These are phyloP conservation scores for Bombus waltoni DNA, from an alignment of 1,140 invertebrate species.

Conservation along the genomic window DNA sequence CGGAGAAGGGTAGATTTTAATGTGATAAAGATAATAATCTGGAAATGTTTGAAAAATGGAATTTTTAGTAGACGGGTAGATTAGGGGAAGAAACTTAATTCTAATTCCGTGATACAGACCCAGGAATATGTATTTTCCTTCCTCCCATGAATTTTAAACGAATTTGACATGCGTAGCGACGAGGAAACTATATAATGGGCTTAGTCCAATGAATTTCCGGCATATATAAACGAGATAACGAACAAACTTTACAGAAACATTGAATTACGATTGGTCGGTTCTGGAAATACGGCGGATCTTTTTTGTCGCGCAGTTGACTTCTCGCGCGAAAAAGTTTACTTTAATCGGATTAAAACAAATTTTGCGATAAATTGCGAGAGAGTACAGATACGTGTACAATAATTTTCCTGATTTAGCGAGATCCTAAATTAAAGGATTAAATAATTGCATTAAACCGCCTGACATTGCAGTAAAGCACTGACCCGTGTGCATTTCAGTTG, in stretches of 20 bases:
- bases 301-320: not conserved
- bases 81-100: not conserved
- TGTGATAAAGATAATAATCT: not conserved
- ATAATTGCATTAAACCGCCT: no score
- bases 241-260: not conserved
- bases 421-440: not conserved
- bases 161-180: not conserved
- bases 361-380: not conserved
- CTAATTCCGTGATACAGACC: not conserved
- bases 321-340: not conserved
- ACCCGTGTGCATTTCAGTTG: no score
- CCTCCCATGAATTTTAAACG: constrained; percentile 35
- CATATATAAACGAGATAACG: not conserved
- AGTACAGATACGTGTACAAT: not conserved
- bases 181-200: not conserved
- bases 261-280: not conserved
- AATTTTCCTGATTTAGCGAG: not conserved
- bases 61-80: not conserved
- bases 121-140: not conserved
- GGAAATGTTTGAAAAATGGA: not conserved
- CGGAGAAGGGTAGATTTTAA: not conserved
- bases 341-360: not conserved
- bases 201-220: not conserved
- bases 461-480: no score
- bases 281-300: not conserved